Conservation (phyloP, 1,140 invertebrate species). For the Cepaea nemoralis region DNA sequence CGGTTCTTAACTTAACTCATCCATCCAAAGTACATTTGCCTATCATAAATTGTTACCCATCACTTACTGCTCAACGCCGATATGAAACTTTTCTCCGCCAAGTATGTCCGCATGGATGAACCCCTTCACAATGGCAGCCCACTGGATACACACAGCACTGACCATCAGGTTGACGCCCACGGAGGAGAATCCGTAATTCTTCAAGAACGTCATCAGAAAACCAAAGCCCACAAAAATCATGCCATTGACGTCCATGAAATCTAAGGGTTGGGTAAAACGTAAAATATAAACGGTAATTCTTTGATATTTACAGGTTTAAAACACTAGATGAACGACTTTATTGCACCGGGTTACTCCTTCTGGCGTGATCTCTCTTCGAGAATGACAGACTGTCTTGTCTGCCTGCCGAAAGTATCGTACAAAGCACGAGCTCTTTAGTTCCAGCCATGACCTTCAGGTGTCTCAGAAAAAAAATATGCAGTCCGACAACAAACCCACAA, state of each 20-base stretch:
- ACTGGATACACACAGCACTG: slow-evolving; percentile 68
- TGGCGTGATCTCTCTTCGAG: too few species aligned
- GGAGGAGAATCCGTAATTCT: slow-evolving; percentile 89
- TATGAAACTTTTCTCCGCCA: slow-evolving; percentile 49
- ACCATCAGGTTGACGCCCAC: slow-evolving; percentile 89
- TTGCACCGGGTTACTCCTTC: too few species aligned
- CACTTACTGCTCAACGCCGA: slow-evolving; percentile 55
- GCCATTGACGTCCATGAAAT: slow-evolving; percentile 95
- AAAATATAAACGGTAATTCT: background rate
- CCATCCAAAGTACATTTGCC: background rate
- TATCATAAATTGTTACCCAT: too few species aligned
- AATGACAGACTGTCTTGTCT: too few species aligned
- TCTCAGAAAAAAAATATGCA: too few species aligned
- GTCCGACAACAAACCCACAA: background rate
- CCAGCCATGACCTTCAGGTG: too few species aligned
- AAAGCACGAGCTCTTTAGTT: too few species aligned
- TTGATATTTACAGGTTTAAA: background rate
- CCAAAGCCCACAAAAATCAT: slow-evolving; percentile 98
- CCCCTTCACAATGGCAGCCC: slow-evolving; percentile 67
- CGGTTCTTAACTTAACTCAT: too few species aligned
- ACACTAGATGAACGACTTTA: background rate
- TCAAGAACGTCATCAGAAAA: slow-evolving; percentile 95
- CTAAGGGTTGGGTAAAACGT: slow-evolving; percentile 44
- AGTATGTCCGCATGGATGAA: slow-evolving; percentile 56
- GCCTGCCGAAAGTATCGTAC: too few species aligned